Evolutionary conservation across 2,888 invertebrate species (phyloP).

Genomic region (Marronus borbonicus): DNA sequence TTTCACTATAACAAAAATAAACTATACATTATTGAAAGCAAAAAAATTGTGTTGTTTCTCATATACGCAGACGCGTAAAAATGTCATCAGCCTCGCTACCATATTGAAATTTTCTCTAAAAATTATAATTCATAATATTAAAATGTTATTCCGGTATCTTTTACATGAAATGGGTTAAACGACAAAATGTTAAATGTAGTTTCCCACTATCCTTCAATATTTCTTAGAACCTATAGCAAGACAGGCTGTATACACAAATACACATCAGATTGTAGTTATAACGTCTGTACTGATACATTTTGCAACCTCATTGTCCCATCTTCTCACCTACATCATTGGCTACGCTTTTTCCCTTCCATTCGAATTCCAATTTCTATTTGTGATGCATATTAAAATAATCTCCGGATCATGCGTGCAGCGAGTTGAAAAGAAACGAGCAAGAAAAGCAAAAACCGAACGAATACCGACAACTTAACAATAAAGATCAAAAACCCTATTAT

Average conservation of each 20-base stretch:
- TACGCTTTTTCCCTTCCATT: slow-evolving; percentile 41
- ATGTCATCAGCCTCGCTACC: too few relatives aligned
- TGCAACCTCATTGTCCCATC: slow-evolving; percentile 47
- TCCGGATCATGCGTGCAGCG: slow-evolving; percentile 44
- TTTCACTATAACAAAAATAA: too few relatives aligned
- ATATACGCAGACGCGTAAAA: too few relatives aligned
- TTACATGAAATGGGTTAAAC: too few relatives aligned
- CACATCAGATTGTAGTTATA: neutral
- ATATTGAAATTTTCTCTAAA: too few relatives aligned
- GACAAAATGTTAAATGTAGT: too few relatives aligned
- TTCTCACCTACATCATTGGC: slow-evolving; percentile 44
- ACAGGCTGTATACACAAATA: neutral
- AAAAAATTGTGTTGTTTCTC: too few relatives aligned
- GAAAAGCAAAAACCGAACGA: slow-evolving; percentile 37
- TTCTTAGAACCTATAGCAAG: too few relatives aligned
- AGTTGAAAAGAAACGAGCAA: slow-evolving; percentile 34
- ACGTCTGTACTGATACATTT: slow-evolving; percentile 10
- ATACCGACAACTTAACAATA: slow-evolving; percentile 45
- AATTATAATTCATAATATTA: too few relatives aligned
- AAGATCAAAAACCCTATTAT: slow-evolving; percentile 48
- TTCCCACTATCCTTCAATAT: too few relatives aligned
- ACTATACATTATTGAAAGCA: too few relatives aligned
- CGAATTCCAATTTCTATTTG: slow-evolving; percentile 46
- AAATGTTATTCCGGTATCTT: too few relatives aligned
- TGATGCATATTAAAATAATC: slow-evolving; percentile 47